Percentiles rank a stretch among this genome's conserved stretches.
Conservation (phyloP, 2,113 vertebrate species). For the Archocentrus centrarchus region DNA sequence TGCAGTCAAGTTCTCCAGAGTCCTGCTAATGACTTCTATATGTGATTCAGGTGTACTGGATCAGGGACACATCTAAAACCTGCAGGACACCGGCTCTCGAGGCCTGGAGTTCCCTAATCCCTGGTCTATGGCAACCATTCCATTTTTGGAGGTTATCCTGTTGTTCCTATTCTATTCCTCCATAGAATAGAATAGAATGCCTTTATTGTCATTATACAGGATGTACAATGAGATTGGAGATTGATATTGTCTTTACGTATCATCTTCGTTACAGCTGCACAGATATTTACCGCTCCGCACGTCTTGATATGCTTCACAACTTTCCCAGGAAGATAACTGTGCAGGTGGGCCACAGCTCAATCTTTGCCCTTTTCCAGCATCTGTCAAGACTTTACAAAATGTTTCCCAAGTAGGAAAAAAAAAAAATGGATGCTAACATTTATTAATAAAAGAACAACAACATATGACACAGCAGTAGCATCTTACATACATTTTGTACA, state of each 20-base stretch:
- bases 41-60: too few relatives aligned
- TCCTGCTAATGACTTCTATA: too few relatives aligned
- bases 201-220: too few relatives aligned
- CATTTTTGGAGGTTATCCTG: rapidly evolving
- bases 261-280: background rate
- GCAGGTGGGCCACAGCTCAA: background rate
- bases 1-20: too few relatives aligned
- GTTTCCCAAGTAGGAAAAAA: background rate
- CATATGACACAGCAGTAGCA: conserved; percentile 20
- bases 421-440: background rate
- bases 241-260: background rate
- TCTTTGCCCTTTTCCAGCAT: background rate
- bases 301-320: background rate
- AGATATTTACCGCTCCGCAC: background rate
- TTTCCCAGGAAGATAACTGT: conserved; percentile 23
- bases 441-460: conserved; percentile 3
- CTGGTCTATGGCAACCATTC: background rate
- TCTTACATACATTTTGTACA: conserved; percentile 31
- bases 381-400: background rate
- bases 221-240: too few relatives aligned
- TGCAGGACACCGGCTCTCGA: too few relatives aligned
- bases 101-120: too few relatives aligned
- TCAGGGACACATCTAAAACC: too few relatives aligned
- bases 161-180: too few relatives aligned
- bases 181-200: too few relatives aligned